These are phyloP conservation scores for Onychorhynchus coronatus DNA, from an alignment of 2,113 vertebrate genomes.

Conservation along the genomic window DNA sequence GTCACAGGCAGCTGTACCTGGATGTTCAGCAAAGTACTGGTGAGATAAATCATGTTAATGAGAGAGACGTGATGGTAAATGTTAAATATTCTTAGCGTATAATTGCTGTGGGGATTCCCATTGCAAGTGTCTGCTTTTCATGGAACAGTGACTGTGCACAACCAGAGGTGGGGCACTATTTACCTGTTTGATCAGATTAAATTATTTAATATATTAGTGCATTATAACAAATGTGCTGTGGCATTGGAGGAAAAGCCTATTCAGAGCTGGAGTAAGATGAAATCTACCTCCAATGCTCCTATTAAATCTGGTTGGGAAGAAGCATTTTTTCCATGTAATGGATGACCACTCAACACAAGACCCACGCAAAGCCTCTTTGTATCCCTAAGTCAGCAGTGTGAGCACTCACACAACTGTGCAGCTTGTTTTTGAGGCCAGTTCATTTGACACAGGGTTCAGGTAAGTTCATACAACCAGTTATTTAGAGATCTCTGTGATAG, in stretches of 20 bases:
- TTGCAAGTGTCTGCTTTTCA: neutral
- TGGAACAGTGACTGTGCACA: neutral
- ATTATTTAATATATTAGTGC: neutral
- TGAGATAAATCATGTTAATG: neutral
- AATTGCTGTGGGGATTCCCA: slow-evolving; percentile 21
- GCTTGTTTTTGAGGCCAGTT: neutral
- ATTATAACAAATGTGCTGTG: neutral
- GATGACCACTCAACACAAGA: neutral
- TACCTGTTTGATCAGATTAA: slow-evolving; percentile 26
- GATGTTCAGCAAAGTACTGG: neutral
- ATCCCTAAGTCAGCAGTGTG: neutral
- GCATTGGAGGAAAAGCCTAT: neutral
- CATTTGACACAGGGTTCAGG: neutral
- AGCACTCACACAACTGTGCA: neutral
- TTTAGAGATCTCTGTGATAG: neutral
- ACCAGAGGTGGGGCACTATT: neutral
- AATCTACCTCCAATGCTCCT: neutral
- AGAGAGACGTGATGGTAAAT: neutral
- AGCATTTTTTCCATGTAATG: neutral
- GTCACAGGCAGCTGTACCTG: neutral
- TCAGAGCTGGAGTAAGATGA: neutral
- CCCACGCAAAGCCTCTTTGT: neutral
- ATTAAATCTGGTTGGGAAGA: neutral
- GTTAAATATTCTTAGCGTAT: neutral
- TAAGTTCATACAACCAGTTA: neutral